Conservation (phyloP, 1,140 invertebrate genomes). For the Trichonephila clavipes region DNA sequence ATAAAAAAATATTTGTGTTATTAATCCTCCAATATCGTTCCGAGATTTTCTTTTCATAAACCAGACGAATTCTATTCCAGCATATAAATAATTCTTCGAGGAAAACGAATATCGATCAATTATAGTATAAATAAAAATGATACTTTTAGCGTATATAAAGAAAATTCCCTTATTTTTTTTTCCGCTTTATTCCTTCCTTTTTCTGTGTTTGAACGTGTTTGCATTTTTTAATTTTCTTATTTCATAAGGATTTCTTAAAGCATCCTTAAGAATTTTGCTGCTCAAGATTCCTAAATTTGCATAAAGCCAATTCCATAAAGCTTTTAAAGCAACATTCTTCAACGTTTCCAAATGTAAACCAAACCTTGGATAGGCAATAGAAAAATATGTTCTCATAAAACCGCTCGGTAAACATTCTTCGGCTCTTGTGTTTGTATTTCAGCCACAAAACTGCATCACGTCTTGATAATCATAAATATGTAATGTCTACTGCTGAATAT, state of each 20-base stretch:
- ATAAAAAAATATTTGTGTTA: no score
- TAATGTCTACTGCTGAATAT: background rate
- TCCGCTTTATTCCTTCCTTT: no score
- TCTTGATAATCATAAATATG: background rate
- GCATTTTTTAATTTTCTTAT: background rate
- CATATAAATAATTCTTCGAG: no score
- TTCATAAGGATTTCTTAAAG: background rate
- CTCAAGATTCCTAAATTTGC: background rate
- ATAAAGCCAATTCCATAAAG: background rate
- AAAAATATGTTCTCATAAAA: background rate
- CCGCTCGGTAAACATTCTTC: background rate
- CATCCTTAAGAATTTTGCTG: background rate
- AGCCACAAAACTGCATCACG: background rate
- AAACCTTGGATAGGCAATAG: background rate
- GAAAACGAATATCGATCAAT: no score
- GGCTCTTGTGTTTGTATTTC: background rate
- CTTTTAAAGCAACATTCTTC: background rate
- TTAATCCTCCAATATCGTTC: no score
- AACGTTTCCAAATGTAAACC: background rate
- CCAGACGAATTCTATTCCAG: no score
- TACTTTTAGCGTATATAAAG: no score
- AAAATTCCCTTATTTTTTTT: no score
- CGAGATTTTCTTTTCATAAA: no score
- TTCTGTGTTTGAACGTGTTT: no score
- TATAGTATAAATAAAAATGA: no score